Evolutionary conservation across 2,797 vertebrate species (phyloP).

Genomic region (Amblyopsis hoosieri): DNA sequence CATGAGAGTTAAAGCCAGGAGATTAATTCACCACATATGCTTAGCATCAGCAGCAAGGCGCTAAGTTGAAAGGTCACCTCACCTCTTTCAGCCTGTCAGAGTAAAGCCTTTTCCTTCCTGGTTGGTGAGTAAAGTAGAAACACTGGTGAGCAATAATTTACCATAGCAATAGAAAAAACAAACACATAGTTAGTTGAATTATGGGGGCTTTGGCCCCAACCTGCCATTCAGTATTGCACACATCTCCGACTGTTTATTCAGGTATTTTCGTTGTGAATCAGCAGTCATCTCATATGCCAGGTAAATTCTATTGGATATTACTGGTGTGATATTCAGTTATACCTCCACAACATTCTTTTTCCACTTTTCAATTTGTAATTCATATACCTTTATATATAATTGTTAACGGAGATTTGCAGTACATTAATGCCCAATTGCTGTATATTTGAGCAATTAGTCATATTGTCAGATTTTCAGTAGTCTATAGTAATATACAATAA

Average conservation of each 20-base stretch:
- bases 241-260: no score
- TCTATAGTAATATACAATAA: no score
- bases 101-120: not conserved
- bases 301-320: no score
- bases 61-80: constrained; percentile 11
- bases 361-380: not conserved
- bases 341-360: not conserved
- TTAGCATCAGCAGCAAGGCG: constrained; percentile 22
- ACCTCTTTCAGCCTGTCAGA: constrained; percentile 8
- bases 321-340: no score
- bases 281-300: no score
- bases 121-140: not conserved
- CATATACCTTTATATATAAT: not conserved
- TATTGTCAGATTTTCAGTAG: no score
- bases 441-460: no score
- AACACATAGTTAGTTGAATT: not conserved
- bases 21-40: constrained; percentile 18
- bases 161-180: not conserved
- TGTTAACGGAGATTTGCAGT: no score
- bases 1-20: constrained; percentile 32
- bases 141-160: not conserved
- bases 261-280: no score
- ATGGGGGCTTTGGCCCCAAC: no score
- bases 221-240: no score
- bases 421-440: no score